These are phyloP conservation scores for Umimayanthus kanabou DNA, from an alignment of 92 coral and sea anemone genomes.

Conservation along the genomic window DNA sequence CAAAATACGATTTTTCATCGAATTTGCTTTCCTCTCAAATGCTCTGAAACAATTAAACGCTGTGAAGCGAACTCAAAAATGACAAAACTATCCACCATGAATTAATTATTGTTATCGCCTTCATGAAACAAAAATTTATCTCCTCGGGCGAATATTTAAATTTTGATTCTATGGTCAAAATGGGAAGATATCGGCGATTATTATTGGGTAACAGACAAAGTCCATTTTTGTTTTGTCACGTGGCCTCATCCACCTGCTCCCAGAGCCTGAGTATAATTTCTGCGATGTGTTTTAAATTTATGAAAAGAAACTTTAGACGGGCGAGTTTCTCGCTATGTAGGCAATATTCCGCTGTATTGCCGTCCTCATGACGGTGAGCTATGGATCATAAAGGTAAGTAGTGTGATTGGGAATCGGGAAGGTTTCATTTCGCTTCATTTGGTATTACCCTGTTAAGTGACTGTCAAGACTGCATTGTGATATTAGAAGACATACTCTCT, in stretches of 20 bases:
- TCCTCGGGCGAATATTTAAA: constrained; percentile 48
- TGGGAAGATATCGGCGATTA: constrained; percentile 12
- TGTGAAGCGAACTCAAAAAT: neutral
- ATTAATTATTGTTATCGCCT: constrained; percentile 22
- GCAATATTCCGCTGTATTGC: constrained; percentile 10
- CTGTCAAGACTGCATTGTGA: constrained; percentile 19
- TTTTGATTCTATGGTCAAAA: constrained; percentile 42
- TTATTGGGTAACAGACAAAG: constrained; percentile 29
- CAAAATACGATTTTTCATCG: neutral
- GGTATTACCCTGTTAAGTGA: constrained; percentile 14
- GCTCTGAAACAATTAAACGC: neutral
- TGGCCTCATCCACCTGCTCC: constrained; percentile 80
- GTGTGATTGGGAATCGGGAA: neutral
- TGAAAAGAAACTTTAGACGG: constrained; percentile 19
- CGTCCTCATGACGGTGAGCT: constrained; percentile 22
- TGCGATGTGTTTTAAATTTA: constrained; percentile 27
- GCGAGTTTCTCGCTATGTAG: constrained; percentile 24
- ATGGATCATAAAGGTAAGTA: constrained; percentile 39
- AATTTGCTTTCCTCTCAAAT: neutral
- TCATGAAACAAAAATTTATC: constrained; percentile 15
- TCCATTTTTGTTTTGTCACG: constrained; percentile 71
- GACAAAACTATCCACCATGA: constrained; percentile 2
- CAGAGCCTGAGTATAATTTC: constrained; percentile 57
- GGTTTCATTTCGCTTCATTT: neutral
- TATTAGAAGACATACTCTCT: constrained; percentile 10